A percentile compares a stretch with the other conserved stretches of the same genome.
phyloP scores from a whole-genome alignment of 2,113 vertebrate species.

The Edolisoma coerulescens region DNA sequence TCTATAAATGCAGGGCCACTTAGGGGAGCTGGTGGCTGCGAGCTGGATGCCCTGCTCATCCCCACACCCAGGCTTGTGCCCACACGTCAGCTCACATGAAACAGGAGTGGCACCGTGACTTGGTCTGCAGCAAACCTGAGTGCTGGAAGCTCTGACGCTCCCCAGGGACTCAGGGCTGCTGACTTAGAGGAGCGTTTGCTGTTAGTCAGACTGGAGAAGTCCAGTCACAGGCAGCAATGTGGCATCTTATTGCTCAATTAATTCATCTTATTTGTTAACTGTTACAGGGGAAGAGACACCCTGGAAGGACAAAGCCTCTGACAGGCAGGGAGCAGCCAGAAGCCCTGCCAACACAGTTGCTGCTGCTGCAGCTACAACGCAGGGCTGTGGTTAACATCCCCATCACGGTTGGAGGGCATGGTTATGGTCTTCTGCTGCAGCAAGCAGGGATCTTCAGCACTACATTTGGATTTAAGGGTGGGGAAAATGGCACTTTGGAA shows the following conservation, averaged over 20 bases:
- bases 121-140: neutral
- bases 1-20: neutral
- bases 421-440: neutral
- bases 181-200: neutral
- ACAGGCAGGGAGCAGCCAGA: neutral
- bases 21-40: accelerated
- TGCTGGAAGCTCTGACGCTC: neutral
- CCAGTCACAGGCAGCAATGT: neutral
- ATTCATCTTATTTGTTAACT: neutral
- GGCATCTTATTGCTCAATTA: neutral
- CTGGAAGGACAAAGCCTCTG: neutral
- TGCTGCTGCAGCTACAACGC: accelerated
- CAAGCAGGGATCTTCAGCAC: neutral
- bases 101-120: neutral
- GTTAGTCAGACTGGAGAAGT: neutral
- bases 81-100: accelerated
- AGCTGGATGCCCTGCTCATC: neutral
- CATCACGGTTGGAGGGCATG: neutral
- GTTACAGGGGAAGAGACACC: neutral
- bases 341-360: neutral
- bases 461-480: neutral
- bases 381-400: neutral
- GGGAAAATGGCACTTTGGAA: neutral
- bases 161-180: neutral
- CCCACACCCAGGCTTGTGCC: neutral